These are phyloP conservation scores for Junonia oenone DNA, from an alignment of 2,888 invertebrate species.

Conservation along the genomic window DNA sequence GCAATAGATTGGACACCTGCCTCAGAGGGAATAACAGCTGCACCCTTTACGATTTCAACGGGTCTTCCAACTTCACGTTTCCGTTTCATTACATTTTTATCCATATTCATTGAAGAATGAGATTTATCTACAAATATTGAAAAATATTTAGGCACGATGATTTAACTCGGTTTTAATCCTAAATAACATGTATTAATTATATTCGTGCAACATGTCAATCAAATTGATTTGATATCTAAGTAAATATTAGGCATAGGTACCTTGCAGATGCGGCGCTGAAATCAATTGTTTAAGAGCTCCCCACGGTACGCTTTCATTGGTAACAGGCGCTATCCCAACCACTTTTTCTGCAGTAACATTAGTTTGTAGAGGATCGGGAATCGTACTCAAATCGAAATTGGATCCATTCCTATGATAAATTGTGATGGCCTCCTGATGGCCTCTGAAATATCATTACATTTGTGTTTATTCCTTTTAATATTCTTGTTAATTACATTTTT, in stretches of 20 bases:
- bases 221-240: no score
- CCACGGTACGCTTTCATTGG: slow-evolving; percentile 37
- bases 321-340: slow-evolving; percentile 49
- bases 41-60: slow-evolving; percentile 46
- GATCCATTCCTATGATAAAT: slow-evolving; percentile 58
- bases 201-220: not conserved
- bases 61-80: slow-evolving; percentile 38
- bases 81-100: slow-evolving; percentile 17
- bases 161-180: not conserved
- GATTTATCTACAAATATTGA: slow-evolving; percentile 3
- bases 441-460: slow-evolving; percentile 31
- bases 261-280: slow-evolving; percentile 4
- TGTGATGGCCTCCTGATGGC: slow-evolving; percentile 58
- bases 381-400: slow-evolving; percentile 47
- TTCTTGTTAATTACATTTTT: no score
- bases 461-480: no score
- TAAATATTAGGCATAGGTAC: no score
- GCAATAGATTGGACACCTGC: slow-evolving; percentile 53
- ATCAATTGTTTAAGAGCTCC: slow-evolving; percentile 16
- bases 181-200: not conserved
- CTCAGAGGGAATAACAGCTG: slow-evolving; percentile 49
- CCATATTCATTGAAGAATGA: not conserved
- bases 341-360: slow-evolving; percentile 62
- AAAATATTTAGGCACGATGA: not conserved
- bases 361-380: slow-evolving; percentile 52